Conservation (phyloP, 2,888 invertebrate species). For the Melipona bicolor region DNA sequence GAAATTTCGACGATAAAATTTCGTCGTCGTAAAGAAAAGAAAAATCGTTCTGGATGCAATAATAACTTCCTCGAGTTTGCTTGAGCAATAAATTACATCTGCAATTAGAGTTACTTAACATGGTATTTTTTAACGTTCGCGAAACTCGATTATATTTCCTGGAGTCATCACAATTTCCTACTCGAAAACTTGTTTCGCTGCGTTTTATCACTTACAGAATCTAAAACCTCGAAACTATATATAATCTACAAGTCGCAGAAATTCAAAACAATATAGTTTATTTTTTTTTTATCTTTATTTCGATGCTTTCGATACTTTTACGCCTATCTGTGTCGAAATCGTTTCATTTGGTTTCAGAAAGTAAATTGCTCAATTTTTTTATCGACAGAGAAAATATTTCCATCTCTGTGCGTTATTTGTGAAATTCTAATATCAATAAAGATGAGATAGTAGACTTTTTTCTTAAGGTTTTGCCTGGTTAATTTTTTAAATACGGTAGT, state of each 20-base stretch:
- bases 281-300: background rate
- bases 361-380: background rate
- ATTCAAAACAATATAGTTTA: background rate
- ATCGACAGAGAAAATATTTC: background rate
- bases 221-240: constrained; percentile 19
- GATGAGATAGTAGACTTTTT: background rate
- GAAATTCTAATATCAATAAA: background rate
- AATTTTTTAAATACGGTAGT: background rate
- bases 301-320: background rate
- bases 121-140: background rate
- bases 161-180: background rate
- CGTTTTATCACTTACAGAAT: constrained; percentile 4
- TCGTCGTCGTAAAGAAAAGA: background rate
- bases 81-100: constrained; percentile 14
- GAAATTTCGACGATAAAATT: background rate
- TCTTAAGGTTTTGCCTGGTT: background rate
- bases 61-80: background rate
- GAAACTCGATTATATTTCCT: constrained; percentile 6
- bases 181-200: background rate
- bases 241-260: background rate
- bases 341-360: background rate
- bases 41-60: background rate
- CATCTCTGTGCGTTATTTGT: background rate
- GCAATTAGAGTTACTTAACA: background rate
- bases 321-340: background rate